Conservation (phyloP, 2,113 vertebrate genomes). For the Leptobrachium ailaonicum region DNA sequence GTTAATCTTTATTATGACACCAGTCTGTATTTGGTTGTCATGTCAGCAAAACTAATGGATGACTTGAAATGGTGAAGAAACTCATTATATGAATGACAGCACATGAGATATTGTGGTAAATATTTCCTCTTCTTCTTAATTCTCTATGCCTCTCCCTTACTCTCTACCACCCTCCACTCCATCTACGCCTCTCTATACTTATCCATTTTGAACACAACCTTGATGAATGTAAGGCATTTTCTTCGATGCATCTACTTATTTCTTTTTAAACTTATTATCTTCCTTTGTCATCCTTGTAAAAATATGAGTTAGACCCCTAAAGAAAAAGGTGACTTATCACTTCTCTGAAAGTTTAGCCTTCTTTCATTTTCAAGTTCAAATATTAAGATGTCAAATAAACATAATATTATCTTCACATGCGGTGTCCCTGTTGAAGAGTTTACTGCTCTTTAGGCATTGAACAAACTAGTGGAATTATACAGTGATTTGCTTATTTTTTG, state of each 20-base stretch:
- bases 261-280: slow-evolving; percentile 10
- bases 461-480: too few relatives aligned
- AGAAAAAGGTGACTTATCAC: too few relatives aligned
- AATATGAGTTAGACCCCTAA: too few relatives aligned
- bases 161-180: neutral
- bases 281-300: neutral
- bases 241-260: neutral
- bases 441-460: too few relatives aligned
- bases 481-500: too few relatives aligned
- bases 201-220: slow-evolving; percentile 7
- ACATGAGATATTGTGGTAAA: slow-evolving; percentile 40
- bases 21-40: slow-evolving; percentile 37
- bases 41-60: slow-evolving; percentile 39
- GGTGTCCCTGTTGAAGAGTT: too few relatives aligned
- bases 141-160: neutral
- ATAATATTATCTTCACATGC: too few relatives aligned
- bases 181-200: neutral
- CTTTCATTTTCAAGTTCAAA: too few relatives aligned
- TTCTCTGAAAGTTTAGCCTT: too few relatives aligned
- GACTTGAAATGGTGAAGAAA: slow-evolving; percentile 42
- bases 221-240: slow-evolving; percentile 25
- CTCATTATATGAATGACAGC: slow-evolving; percentile 51
- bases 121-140: neutral
- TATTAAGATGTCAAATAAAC: too few relatives aligned
- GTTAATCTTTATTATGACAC: slow-evolving; percentile 51